Base-by-base conservation (phyloP, 2,888 invertebrate genomes). In the Stratiomys singularior region DNA sequence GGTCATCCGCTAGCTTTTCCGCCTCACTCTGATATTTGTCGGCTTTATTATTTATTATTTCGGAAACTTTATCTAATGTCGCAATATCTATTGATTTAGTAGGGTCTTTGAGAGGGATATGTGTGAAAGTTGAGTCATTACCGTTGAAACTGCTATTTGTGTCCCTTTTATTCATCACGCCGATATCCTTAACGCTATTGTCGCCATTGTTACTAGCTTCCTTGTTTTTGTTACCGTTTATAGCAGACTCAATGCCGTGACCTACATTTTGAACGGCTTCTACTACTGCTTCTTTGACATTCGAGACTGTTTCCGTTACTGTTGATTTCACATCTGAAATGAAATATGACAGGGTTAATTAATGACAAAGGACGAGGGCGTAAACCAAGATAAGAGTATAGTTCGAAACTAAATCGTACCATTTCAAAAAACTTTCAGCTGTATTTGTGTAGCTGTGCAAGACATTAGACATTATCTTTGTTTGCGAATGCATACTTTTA, bases 201-300 rank as follows among this genome's bases (percentile, higher is more conserved):
- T 28, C 15, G 5, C 11, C 37, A 9, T 47, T 27, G 18, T 28
- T n/a, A 15, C 3, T 15, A 18, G 18, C 18, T 3, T 72, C 74
- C 23, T 76, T 52, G 28, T 56, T 63, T 7, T 77, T 79, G 47
- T 67, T 76, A 9, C 79, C 78, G 47, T 71, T 64, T 3, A 80
- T 66, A 18, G 72, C 78, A 27, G 76, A 77, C 15, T 79, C 80
- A 25, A 82, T 76, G 15, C 80, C 80, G 47, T 80, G 78, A 27
- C 80, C 79, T 27, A 81, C 79, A 44, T 80, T 81, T 60, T 81
- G 79, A 1, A 80, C 80, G 13, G 81, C 80, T 23, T 78, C 81
- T 13, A 81, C 81, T 18, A 82, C 77, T 13, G 80, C 80, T 58
- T 81, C 82, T 78, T 82, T 82, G 13, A 81, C 80, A 60, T 81